A percentile compares a stretch with the other conserved stretches of the same genome.
Evolutionary conservation across 1,140 invertebrate genomes (phyloP).

Genomic region (Rhopalosiphum padi): DNA sequence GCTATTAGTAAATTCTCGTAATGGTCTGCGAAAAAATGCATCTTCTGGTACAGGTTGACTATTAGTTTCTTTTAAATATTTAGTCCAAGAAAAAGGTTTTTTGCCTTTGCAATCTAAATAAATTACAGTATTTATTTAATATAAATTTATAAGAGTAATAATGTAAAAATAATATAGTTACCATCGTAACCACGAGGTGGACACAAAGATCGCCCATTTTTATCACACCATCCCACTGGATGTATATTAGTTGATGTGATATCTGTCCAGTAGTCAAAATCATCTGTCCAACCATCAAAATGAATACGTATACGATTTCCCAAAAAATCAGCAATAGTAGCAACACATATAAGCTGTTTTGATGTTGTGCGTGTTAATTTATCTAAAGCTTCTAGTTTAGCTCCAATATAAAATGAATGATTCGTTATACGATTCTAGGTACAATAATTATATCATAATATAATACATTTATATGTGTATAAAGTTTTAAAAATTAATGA

Average conservation of each 20-base stretch:
- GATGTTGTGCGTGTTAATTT: constrained; percentile 83
- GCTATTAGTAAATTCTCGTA: constrained; percentile 76
- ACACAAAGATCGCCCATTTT: constrained; percentile 79
- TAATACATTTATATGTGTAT: neutral
- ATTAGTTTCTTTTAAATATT: constrained; percentile 80
- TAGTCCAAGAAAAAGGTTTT: constrained; percentile 80
- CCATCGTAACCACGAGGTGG: constrained; percentile 80
- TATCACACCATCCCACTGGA: constrained; percentile 90
- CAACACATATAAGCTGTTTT: constrained; percentile 71
- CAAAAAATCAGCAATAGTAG: constrained; percentile 83
- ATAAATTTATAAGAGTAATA: neutral
- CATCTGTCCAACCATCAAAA: constrained; percentile 94
- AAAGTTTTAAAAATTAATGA: neutral
- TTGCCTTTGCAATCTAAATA: constrained; percentile 73
- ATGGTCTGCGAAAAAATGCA: constrained; percentile 82
- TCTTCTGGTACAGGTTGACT: constrained; percentile 78
- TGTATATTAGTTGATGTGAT: constrained; percentile 90
- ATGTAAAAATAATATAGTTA: neutral
- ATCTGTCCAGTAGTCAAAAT: constrained; percentile 94
- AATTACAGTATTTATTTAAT: neutral
- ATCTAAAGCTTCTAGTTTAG: constrained; percentile 96
- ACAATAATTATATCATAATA: neutral
- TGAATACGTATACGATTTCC: constrained; percentile 87
- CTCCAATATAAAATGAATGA: constrained; percentile 76
- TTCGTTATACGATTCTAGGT: neutral